A percentile compares a stretch with the other conserved stretches of the same genome.
Conservation (phyloP, 2,113 vertebrate species). For the Pipra filicauda region DNA sequence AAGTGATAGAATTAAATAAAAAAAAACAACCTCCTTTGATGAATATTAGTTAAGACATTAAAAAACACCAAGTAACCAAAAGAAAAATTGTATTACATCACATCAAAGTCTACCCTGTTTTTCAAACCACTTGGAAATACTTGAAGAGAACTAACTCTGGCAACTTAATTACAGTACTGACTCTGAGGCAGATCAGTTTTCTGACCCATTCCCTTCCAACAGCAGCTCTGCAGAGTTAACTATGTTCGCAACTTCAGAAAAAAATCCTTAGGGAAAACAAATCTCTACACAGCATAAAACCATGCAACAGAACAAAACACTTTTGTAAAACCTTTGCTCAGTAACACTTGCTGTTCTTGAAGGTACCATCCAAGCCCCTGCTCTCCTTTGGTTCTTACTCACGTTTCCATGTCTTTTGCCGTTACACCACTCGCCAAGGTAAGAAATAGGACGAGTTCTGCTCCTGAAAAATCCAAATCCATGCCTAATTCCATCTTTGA, state of each 20-base stretch:
- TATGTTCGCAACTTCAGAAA: neutral
- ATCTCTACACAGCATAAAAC: neutral
- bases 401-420: constrained; percentile 90
- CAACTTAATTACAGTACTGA: neutral
- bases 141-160: neutral
- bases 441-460: constrained; percentile 62
- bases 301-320: neutral
- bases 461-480: constrained; percentile 82
- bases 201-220: neutral
- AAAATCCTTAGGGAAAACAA: neutral
- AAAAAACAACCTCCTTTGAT: neutral
- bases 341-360: neutral
- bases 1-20: neutral
- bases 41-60: neutral
- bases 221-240: neutral
- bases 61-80: neutral
- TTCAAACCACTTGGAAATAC: neutral
- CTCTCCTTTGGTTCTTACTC: neutral
- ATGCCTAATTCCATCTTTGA: constrained; percentile 77
- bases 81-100: neutral
- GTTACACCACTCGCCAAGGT: constrained; percentile 84
- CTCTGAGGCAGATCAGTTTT: neutral
- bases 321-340: neutral
- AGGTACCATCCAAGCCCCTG: neutral
- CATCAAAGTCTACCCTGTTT: neutral